phyloP scores from a whole-genome alignment of 2,113 vertebrate genomes.

The Melanotaenia duboulayi region DNA sequence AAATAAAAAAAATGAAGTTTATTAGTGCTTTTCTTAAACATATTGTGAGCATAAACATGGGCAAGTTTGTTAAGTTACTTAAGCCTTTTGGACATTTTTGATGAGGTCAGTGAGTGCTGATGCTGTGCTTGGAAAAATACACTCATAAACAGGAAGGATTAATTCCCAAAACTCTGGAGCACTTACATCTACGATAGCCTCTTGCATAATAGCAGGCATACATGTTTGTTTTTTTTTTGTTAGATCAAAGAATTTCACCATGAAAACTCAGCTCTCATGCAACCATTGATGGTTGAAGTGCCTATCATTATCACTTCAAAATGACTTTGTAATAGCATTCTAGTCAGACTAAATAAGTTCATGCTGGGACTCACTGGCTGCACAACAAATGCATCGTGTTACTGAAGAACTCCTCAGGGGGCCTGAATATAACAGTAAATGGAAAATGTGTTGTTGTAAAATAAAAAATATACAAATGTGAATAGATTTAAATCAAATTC shows the following conservation, averaged over 20 bases:
- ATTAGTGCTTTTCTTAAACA: neutral
- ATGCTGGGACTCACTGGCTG: constrained; percentile 35
- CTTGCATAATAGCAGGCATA: constrained; percentile 13
- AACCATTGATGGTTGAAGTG: constrained; percentile 1
- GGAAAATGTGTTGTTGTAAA: constrained; percentile 14
- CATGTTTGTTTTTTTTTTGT: neutral
- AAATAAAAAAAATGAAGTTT: neutral
- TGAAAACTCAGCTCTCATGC: constrained; percentile 18
- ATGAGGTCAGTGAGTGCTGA: constrained; percentile 30
- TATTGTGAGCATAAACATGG: neutral
- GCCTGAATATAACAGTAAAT: constrained; percentile 4
- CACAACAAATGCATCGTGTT: constrained; percentile 18
- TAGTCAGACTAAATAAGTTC: constrained; percentile 16
- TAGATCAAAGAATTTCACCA: constrained; percentile 16
- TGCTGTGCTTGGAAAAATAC: constrained; percentile 10
- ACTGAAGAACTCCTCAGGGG: constrained; percentile 17
- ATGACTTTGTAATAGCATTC: constrained; percentile 14
- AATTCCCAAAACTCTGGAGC: constrained; percentile 22
- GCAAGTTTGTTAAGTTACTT: neutral
- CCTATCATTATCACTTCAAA: constrained; percentile 37
- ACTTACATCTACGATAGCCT: constrained; percentile 1
- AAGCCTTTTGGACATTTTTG: neutral
- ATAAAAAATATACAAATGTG: neutral
- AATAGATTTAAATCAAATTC: neutral
- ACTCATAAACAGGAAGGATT: neutral